These are phyloP conservation scores for Laupala kohalensis DNA, from an alignment of 1,140 invertebrate species.

Conservation along the genomic window DNA sequence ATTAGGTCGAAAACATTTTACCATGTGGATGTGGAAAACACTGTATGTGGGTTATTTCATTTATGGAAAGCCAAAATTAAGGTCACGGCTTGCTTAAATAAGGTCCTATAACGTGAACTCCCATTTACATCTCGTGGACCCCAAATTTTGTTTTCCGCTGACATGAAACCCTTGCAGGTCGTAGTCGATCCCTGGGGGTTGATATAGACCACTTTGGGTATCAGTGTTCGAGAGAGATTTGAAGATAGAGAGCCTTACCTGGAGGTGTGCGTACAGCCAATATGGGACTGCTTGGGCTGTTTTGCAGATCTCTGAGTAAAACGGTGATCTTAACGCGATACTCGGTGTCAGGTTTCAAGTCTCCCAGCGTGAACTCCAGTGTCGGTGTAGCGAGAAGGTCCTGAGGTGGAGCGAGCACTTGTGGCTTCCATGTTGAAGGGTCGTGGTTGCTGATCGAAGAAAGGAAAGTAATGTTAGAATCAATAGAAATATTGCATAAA, in stretches of 20 bases:
- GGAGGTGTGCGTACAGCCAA: constrained; percentile 53
- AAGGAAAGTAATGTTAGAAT: background rate
- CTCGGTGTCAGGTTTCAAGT: constrained; percentile 59
- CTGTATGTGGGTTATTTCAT: too few species aligned
- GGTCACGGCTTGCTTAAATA: too few species aligned
- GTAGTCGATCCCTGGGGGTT: too few species aligned
- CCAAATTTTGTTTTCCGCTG: too few species aligned
- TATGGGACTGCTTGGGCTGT: constrained; percentile 56
- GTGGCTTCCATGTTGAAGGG: constrained; percentile 57
- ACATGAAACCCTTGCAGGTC: too few species aligned
- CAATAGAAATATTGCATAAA: background rate
- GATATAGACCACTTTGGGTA: too few species aligned
- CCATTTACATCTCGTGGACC: too few species aligned
- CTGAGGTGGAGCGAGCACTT: constrained; percentile 71
- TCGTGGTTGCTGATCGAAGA: constrained; percentile 42
- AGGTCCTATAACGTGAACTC: too few species aligned
- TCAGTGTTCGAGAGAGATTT: too few species aligned
- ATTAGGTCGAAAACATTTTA: too few species aligned
- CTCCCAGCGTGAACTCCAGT: constrained; percentile 65
- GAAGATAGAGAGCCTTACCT: background rate
- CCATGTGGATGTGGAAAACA: too few species aligned
- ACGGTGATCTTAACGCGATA: constrained; percentile 71
- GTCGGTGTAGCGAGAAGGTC: constrained; percentile 70
- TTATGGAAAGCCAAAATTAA: too few species aligned
- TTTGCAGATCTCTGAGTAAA: constrained; percentile 53